Conservation (phyloP, 35 echinoderm and acorn worm genomes). For the Stichopus chloronotus region DNA sequence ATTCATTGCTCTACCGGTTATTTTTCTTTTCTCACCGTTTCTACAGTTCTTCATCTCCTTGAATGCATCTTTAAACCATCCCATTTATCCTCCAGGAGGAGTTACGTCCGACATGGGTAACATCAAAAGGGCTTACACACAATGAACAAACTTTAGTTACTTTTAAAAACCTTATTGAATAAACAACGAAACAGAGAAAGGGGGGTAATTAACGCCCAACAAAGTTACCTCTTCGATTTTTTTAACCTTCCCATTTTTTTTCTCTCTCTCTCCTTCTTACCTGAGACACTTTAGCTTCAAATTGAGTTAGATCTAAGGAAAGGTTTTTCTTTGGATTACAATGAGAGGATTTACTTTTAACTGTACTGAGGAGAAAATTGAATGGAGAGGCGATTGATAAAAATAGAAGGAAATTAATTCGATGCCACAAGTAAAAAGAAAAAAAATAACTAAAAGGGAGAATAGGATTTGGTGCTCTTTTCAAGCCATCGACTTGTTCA, state of each 20-base stretch:
- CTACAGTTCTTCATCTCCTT: background rate
- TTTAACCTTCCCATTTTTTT: no score
- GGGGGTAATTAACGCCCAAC: conserved; percentile 36
- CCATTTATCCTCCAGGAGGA: background rate
- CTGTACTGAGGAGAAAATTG: background rate
- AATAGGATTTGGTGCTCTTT: conserved; percentile 11
- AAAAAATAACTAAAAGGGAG: no score
- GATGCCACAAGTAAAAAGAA: conserved; percentile 10
- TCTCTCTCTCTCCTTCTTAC: no score
- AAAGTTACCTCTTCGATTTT: conserved; percentile 49
- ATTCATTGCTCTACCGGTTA: background rate
- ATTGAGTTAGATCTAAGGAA: conserved; percentile 30
- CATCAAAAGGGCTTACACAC: conserved; percentile 3
- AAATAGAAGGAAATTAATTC: conserved; percentile 42
- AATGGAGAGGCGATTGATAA: background rate
- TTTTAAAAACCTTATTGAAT: conserved; percentile 37
- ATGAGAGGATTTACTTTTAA: conserved; percentile 52
- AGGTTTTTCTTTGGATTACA: conserved; percentile 29
- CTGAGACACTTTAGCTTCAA: conserved; percentile 16
- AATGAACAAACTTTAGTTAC: background rate
- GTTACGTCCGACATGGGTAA: background rate
- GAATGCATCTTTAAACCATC: background rate
- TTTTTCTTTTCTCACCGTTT: background rate
- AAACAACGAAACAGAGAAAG: conserved; percentile 28
- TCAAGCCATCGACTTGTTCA: background rate